Percentiles rank a stretch among this genome's conserved stretches.
Evolutionary conservation across 2,888 invertebrate species (phyloP).

Genomic region (Drosophila basisetae): DNA sequence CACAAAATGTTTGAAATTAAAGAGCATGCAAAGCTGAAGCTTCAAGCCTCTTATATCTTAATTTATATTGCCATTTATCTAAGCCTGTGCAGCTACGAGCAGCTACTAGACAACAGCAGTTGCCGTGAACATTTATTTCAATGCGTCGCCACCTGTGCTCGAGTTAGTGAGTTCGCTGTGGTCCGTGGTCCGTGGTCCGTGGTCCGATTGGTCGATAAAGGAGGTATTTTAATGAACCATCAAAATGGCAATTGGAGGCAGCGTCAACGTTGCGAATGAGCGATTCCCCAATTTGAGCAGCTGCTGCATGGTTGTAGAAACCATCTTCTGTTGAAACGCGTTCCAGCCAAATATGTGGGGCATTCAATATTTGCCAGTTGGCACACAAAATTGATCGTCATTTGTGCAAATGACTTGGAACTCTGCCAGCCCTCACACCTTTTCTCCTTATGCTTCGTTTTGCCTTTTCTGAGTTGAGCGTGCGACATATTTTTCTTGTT

Average conservation of each 20-base stretch:
- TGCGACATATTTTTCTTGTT: constrained; percentile 66
- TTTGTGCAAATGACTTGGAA: constrained; percentile 68
- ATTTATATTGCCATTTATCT: constrained; percentile 61
- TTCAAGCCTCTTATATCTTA: constrained; percentile 21
- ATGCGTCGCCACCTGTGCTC: constrained; percentile 53
- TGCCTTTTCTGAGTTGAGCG: constrained; percentile 16
- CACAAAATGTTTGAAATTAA: constrained; percentile 41
- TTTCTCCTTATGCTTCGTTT: constrained; percentile 9
- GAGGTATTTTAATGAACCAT: constrained; percentile 72
- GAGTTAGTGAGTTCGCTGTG: constrained; percentile 47
- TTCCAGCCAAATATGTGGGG: constrained; percentile 48
- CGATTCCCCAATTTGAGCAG: constrained; percentile 53
- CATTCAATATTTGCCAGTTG: constrained; percentile 72
- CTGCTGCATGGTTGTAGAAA: constrained; percentile 13
- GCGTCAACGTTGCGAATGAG: constrained; percentile 74
- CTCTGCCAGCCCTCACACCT: constrained; percentile 25
- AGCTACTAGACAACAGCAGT: constrained; percentile 6
- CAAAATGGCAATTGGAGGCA: constrained; percentile 62
- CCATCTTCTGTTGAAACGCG: constrained; percentile 3
- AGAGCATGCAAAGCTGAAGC: constrained; percentile 28
- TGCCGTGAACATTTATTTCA: constrained; percentile 43
- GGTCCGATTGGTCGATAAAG: constrained; percentile 34
- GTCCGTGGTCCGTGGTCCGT: constrained; percentile 27
- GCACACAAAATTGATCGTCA: constrained; percentile 65
- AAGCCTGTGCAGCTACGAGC: constrained; percentile 17